Evolutionary conservation across 2,113 vertebrate species (phyloP).

Genomic region (Ia io): DNA sequence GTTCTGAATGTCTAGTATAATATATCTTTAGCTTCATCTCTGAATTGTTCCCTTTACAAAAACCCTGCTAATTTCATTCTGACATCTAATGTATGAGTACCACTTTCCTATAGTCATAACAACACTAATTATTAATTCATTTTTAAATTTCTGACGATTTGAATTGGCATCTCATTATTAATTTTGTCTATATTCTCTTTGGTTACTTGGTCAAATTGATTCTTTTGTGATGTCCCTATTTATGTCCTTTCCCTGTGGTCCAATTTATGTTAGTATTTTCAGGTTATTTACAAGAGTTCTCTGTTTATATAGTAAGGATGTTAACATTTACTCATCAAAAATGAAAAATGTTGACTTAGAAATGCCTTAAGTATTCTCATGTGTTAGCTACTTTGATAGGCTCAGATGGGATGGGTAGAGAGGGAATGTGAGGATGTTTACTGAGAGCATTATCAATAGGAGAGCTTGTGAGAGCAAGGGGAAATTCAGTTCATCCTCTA

Average conservation of each 20-base stretch:
- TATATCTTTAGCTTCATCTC: slow-evolving; percentile 36
- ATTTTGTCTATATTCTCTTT: slow-evolving; percentile 70
- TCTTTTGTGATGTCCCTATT: slow-evolving; percentile 43
- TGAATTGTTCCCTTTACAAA: slow-evolving; percentile 23
- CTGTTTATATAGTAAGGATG: slow-evolving; percentile 39
- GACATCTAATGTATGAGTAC: slow-evolving; percentile 11
- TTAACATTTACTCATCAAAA: slow-evolving; percentile 37
- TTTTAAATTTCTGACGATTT: slow-evolving; percentile 68
- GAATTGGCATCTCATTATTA: slow-evolving; percentile 72
- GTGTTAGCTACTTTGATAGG: slow-evolving; percentile 21
- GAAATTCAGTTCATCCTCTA: slow-evolving; percentile 48
- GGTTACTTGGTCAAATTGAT: slow-evolving; percentile 60
- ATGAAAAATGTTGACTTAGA: slow-evolving; percentile 37
- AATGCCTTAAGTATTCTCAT: slow-evolving; percentile 26
- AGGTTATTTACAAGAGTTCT: slow-evolving; percentile 38
- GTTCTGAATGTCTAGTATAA: slow-evolving; percentile 42
- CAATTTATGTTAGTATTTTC: slow-evolving; percentile 4
- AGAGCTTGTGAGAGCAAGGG: not conserved
- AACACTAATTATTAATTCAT: slow-evolving; percentile 35
- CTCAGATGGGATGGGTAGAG: not conserved
- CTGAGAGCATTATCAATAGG: slow-evolving; percentile 51
- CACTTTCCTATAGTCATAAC: slow-evolving; percentile 52
- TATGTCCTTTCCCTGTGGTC: not conserved
- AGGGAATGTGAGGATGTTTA: slow-evolving; percentile 43
- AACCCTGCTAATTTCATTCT: slow-evolving; percentile 49